These are phyloP conservation scores for Naja naja DNA, from an alignment of 2,113 vertebrate species.

Conservation along the genomic window DNA sequence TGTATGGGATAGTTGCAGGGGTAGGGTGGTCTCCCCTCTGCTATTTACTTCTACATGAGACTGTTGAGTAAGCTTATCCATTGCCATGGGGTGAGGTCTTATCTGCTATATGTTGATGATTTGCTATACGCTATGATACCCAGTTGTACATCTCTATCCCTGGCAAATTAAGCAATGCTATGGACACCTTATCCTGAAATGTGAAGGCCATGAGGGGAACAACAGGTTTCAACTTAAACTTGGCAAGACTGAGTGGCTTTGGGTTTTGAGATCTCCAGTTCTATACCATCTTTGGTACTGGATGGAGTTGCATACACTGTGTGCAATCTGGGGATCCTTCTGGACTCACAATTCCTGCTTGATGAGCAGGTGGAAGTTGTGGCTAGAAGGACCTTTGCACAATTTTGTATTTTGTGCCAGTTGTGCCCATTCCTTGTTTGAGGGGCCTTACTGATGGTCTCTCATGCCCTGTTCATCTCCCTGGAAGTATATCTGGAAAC, in stretches of 20 bases:
- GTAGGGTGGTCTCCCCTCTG: neutral
- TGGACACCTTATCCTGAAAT: neutral
- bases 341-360: neutral
- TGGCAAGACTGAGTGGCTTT: neutral
- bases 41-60: neutral
- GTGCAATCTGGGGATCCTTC: neutral
- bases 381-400: neutral
- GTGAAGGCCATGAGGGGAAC: neutral
- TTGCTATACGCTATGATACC: neutral
- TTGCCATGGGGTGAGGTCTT: neutral
- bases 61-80: neutral
- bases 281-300: neutral
- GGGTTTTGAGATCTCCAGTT: neutral
- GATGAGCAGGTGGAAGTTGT: neutral
- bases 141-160: neutral
- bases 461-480: neutral
- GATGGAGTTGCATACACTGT: neutral
- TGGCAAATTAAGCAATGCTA: neutral
- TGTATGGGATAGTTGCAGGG: neutral
- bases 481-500: neutral
- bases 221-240: neutral
- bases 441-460: neutral
- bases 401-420: neutral
- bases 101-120: neutral
- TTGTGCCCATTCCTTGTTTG: neutral